phyloP scores from a whole-genome alignment of 2,113 vertebrate species.

The Electrona antarctica region DNA sequence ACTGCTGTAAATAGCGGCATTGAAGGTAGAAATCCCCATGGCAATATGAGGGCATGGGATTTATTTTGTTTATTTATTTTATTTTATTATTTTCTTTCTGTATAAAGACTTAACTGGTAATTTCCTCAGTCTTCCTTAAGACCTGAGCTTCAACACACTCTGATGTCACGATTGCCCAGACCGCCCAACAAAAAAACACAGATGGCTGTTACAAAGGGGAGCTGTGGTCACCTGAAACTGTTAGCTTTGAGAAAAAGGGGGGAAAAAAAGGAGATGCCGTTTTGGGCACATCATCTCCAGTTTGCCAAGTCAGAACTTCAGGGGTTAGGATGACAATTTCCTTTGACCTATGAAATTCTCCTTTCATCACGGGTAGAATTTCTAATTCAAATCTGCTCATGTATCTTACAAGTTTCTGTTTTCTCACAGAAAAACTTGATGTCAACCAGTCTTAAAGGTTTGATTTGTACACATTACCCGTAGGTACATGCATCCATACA shows the following conservation, averaged over 20 bases:
- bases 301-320: conserved; percentile 47
- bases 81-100: conserved; percentile 24
- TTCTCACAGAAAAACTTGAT: conserved; percentile 37
- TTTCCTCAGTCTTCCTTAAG: conserved; percentile 56
- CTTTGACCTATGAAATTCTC: conserved; percentile 50
- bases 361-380: conserved; percentile 30
- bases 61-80: background rate
- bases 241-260: conserved; percentile 18
- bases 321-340: conserved; percentile 44
- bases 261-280: conserved; percentile 28
- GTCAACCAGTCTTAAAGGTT: conserved; percentile 64
- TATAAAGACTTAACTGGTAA: conserved; percentile 58
- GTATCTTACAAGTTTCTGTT: background rate
- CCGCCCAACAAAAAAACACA: conserved; percentile 48
- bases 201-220: conserved; percentile 25
- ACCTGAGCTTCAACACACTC: conserved; percentile 48
- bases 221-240: conserved; percentile 13
- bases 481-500: conserved; percentile 37
- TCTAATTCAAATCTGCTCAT: conserved; percentile 25
- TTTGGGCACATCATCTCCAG: conserved; percentile 26
- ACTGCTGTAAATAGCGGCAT: background rate
- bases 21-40: background rate
- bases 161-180: conserved; percentile 70
- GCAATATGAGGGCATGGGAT: background rate
- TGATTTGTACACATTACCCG: conserved; percentile 34